Evolutionary conservation across 92 coral and sea anemone species (phyloP).

Genomic region (Palythoa grandis): DNA sequence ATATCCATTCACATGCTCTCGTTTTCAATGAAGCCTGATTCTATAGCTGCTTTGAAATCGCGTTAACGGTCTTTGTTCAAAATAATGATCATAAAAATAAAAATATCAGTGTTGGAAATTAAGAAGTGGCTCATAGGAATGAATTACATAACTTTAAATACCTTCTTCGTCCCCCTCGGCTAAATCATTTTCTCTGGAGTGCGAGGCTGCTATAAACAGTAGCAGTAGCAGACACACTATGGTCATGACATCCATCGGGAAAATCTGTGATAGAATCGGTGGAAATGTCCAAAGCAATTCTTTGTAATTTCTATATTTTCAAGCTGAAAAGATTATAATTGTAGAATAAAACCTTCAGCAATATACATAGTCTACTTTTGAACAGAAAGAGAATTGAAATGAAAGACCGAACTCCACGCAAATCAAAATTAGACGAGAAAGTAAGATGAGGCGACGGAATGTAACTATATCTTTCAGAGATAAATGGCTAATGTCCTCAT

Average conservation of each 20-base stretch:
- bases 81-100: background rate
- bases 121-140: background rate
- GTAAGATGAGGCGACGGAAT: background rate
- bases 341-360: background rate
- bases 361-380: background rate
- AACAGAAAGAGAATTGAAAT: background rate
- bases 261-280: background rate
- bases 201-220: conserved; percentile 15
- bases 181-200: background rate
- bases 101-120: background rate
- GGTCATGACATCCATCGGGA: conserved; percentile 18
- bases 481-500: background rate
- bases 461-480: background rate
- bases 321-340: background rate
- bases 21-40: too few relatives aligned
- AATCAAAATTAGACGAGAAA: background rate
- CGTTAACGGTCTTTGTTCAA: too few relatives aligned
- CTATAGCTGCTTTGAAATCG: too few relatives aligned
- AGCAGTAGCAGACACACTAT: conserved; percentile 4
- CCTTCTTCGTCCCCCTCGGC: conserved; percentile 6
- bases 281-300: background rate
- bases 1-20: too few relatives aligned
- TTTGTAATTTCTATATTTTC: background rate
- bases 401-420: background rate
- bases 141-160: background rate